Conservation (phyloP, 2,888 invertebrate genomes). For the Chydorus sphaericus region DNA sequence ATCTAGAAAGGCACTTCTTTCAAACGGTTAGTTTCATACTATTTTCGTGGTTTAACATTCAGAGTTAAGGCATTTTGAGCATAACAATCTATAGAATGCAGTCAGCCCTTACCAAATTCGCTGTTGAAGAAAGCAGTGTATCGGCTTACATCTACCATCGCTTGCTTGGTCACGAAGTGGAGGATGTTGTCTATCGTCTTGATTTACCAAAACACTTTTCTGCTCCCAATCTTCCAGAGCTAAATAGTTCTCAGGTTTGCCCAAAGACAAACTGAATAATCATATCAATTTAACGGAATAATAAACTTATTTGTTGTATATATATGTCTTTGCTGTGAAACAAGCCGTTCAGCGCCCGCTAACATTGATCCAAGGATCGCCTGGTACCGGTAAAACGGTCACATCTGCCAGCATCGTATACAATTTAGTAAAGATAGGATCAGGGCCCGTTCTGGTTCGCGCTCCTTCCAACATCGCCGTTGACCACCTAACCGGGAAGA, state of each 20-base stretch:
- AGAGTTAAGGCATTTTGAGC: neutral
- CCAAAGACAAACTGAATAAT: too few species aligned
- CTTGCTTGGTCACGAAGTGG: conserved; percentile 82
- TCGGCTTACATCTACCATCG: conserved; percentile 97
- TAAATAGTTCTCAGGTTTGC: conserved; percentile 88
- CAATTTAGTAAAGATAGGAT: conserved; percentile 82
- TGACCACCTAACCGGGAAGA: conserved; percentile 96
- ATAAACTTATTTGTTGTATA: conserved; percentile 29
- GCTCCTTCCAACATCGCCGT: conserved; percentile 99
- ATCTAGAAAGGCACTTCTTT: conserved; percentile 99
- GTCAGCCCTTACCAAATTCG: conserved; percentile 81
- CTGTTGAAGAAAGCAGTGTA: conserved; percentile 89
- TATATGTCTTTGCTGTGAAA: conserved; percentile 80
- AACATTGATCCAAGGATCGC: conserved; percentile 89
- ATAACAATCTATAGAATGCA: conserved; percentile 64
- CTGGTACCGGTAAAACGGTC: conserved; percentile 96
- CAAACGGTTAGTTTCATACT: conserved; percentile 48
- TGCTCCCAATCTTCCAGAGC: conserved; percentile 90
- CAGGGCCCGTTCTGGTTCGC: conserved; percentile 79
- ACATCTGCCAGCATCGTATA: conserved; percentile 99
- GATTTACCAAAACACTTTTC: conserved; percentile 92
- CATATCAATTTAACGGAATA: conserved; percentile 12
- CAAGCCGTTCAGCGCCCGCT: conserved; percentile 92
- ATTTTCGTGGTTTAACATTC: neutral
- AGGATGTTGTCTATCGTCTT: conserved; percentile 80